Percentiles rank a stretch among this genome's conserved stretches.
phyloP scores from a whole-genome alignment of 2,797 vertebrate genomes.

The Silurus aristotelis region DNA sequence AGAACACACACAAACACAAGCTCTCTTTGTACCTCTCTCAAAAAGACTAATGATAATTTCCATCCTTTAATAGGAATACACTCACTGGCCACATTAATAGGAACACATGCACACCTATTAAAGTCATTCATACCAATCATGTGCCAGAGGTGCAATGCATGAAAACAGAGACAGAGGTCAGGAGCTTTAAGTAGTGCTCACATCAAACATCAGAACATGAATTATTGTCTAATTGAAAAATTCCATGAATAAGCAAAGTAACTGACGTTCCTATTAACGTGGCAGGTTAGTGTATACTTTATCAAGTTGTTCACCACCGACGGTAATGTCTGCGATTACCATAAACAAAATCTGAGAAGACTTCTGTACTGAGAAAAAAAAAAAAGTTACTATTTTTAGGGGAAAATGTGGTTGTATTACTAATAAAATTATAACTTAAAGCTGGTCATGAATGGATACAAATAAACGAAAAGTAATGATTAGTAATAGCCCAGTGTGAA shows the following conservation, averaged over 20 bases:
- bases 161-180: background rate
- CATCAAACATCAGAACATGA: background rate
- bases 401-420: background rate
- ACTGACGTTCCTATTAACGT: background rate
- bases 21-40: background rate
- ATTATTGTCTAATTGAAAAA: background rate
- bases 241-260: background rate
- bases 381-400: background rate
- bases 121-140: background rate
- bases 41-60: background rate
- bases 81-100: background rate
- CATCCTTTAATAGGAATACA: background rate
- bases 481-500: background rate
- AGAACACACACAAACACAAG: conserved; percentile 3
- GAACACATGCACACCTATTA: conserved; percentile 1
- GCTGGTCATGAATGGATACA: background rate
- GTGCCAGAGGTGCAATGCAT: background rate
- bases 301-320: background rate
- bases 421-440: background rate
- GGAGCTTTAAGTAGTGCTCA: background rate
- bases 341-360: background rate
- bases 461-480: background rate
- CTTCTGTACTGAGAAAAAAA: background rate
- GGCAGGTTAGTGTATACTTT: background rate
- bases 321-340: conserved; percentile 1